These are phyloP conservation scores for Actinopyga echinites DNA, from an alignment of 53 echinoderm and acorn worm species.

Conservation along the genomic window DNA sequence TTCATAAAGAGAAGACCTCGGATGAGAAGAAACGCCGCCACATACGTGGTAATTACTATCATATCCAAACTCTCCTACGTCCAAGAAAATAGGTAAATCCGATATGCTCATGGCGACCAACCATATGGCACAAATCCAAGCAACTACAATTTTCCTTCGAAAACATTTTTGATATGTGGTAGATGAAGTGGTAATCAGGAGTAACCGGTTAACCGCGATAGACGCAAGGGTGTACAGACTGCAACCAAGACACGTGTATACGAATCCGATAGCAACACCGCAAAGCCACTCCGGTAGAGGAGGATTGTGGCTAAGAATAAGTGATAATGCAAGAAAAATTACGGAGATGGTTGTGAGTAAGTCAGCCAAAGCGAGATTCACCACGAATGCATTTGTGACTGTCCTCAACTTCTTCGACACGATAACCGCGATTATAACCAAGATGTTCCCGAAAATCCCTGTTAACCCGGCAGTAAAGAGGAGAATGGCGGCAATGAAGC, in stretches of 20 bases:
- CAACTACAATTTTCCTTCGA: neutral
- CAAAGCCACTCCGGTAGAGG: constrained; percentile 1
- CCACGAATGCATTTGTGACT: constrained; percentile 33
- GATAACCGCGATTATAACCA: constrained; percentile 35
- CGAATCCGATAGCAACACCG: neutral
- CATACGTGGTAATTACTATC: constrained; percentile 55
- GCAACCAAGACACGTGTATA: constrained; percentile 6
- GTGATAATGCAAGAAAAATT: neutral
- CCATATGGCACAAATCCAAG: constrained; percentile 71
- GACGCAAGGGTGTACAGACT: constrained; percentile 43
- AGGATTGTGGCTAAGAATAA: neutral
- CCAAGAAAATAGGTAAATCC: constrained; percentile 32
- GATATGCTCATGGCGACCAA: constrained; percentile 49
- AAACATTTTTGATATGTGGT: neutral
- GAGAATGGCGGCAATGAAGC: neutral
- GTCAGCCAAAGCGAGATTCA: constrained; percentile 39
- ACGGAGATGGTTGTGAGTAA: constrained; percentile 7
- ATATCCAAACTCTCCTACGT: constrained; percentile 48
- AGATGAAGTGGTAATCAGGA: neutral
- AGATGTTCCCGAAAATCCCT: constrained; percentile 33
- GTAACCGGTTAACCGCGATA: constrained; percentile 42
- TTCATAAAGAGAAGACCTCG: constrained; percentile 29
- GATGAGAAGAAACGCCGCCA: constrained; percentile 55
- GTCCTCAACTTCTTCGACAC: constrained; percentile 33
- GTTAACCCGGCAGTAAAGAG: neutral